Conservation (phyloP, 2,113 vertebrate genomes). For the Herpailurus yagouaroundi region DNA sequence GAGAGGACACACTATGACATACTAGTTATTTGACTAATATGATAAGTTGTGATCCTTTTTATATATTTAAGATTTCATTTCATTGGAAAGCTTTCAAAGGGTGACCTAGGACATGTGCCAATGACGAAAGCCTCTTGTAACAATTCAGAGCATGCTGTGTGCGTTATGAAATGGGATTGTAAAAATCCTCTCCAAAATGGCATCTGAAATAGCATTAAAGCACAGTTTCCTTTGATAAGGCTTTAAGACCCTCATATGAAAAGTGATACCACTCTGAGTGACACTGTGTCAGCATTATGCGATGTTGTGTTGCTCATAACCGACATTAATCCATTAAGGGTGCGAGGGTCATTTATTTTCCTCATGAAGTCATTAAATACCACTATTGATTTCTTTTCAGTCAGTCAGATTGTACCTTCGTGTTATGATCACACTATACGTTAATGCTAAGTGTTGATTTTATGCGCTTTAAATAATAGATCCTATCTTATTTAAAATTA, state of each 20-base stretch:
- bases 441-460: constrained; percentile 76
- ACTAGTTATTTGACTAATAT: constrained; percentile 43
- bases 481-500: constrained; percentile 57
- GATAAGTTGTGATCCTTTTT: constrained; percentile 45
- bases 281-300: constrained; percentile 86
- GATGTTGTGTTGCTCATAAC: constrained; percentile 83
- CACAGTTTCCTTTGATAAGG: constrained; percentile 85
- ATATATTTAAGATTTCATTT: constrained; percentile 70
- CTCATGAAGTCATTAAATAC: constrained; percentile 87
- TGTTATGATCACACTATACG: constrained; percentile 71
- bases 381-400: constrained; percentile 91
- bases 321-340: constrained; percentile 88
- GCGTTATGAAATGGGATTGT: constrained; percentile 85
- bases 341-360: constrained; percentile 91
- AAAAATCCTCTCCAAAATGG: constrained; percentile 87
- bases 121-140: constrained; percentile 84
- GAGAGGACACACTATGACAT: not conserved
- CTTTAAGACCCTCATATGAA: constrained; percentile 86
- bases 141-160: constrained; percentile 84
- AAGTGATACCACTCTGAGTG: constrained; percentile 82
- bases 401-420: constrained; percentile 68
- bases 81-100: constrained; percentile 66
- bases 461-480: constrained; percentile 73
- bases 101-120: constrained; percentile 77
- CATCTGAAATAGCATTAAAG: constrained; percentile 88